A percentile compares a stretch with the other conserved stretches of the same genome.
Evolutionary conservation across 2,113 vertebrate genomes (phyloP).

Genomic region (Nicator chloris): DNA sequence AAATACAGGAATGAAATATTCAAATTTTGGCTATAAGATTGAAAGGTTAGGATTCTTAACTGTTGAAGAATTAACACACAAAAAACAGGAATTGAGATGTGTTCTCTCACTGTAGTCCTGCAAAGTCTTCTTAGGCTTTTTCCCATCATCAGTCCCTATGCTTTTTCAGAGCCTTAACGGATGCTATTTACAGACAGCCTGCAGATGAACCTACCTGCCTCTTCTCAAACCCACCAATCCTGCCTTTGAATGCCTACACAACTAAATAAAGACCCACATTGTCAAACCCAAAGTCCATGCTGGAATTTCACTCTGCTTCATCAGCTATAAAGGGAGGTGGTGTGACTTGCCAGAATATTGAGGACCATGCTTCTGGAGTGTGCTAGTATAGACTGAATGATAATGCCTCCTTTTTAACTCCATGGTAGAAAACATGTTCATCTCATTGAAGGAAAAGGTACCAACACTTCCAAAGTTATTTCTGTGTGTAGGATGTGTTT

Average conservation of each 20-base stretch:
- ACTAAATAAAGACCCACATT: neutral
- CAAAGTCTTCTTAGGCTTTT: neutral
- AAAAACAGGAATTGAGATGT: neutral
- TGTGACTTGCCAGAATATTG: neutral
- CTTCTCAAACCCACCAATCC: neutral
- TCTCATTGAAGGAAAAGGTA: neutral
- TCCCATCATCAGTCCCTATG: neutral
- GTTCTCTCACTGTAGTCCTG: neutral
- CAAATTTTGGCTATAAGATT: neutral
- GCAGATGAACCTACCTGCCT: neutral
- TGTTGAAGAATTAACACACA: neutral
- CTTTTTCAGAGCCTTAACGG: neutral
- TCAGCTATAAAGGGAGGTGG: neutral
- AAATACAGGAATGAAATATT: neutral
- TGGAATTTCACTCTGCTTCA: neutral
- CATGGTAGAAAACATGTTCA: neutral
- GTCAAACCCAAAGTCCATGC: neutral
- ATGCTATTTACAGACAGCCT: neutral
- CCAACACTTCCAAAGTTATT: neutral
- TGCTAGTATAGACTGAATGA: neutral
- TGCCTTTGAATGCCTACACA: neutral
- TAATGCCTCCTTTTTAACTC: neutral
- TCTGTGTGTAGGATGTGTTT: neutral
- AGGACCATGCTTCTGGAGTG: neutral
- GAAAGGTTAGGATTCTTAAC: neutral